Evolutionary conservation across 2,113 vertebrate species (phyloP).

Genomic region (Carassius carassius): DNA sequence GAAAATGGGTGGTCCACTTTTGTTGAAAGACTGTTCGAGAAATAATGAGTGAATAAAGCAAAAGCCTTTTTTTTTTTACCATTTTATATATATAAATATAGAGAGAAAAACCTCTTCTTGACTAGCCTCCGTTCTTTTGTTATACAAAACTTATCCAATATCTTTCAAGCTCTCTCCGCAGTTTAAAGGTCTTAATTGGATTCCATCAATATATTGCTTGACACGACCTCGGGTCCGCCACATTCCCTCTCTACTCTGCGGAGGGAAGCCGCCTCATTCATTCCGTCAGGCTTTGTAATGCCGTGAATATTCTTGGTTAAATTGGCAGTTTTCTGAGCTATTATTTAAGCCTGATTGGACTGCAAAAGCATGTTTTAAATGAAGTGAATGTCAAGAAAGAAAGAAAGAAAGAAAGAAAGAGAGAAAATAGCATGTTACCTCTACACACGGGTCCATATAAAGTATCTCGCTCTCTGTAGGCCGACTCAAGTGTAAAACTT

Average conservation of each 20-base stretch:
- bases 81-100: constrained; percentile 64
- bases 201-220: constrained; percentile 80
- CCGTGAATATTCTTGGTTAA: constrained; percentile 41
- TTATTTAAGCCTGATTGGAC: constrained; percentile 48
- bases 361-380: constrained; percentile 40
- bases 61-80: constrained; percentile 74
- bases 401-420: constrained; percentile 30
- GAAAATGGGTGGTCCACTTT: constrained; percentile 67
- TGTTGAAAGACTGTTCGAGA: constrained; percentile 70
- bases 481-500: constrained; percentile 28
- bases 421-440: constrained; percentile 22
- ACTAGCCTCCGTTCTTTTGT: constrained; percentile 79
- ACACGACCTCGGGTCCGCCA: constrained; percentile 77
- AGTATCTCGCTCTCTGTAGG: constrained; percentile 20
- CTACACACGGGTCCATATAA: neutral
- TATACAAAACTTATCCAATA: constrained; percentile 78
- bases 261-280: constrained; percentile 55
- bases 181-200: constrained; percentile 81
- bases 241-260: constrained; percentile 72
- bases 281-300: constrained; percentile 34
- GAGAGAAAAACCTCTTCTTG: constrained; percentile 71
- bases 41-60: constrained; percentile 77
- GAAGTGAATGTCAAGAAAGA: constrained; percentile 40
- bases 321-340: constrained; percentile 43
- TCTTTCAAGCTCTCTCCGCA: constrained; percentile 62